Percentiles rank a stretch among this genome's conserved stretches.
Evolutionary conservation across 2,888 invertebrate genomes (phyloP).

Genomic region (Dione juno): DNA sequence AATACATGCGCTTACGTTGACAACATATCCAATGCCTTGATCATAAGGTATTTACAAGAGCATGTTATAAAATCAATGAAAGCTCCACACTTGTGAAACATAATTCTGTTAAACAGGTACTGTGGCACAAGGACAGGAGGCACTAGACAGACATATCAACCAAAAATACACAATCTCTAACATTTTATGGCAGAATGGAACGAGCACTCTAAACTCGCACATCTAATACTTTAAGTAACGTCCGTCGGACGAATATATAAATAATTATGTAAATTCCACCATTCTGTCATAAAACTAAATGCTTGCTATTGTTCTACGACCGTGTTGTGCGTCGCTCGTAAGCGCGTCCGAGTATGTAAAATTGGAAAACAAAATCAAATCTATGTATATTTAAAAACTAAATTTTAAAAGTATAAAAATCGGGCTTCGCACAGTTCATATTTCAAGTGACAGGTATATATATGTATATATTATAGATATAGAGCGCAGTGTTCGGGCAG

Average conservation of each 20-base stretch:
- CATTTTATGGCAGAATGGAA: constrained; percentile 66
- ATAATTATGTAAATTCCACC: constrained; percentile 46
- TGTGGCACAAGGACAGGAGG: constrained; percentile 66
- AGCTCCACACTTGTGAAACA: constrained; percentile 70
- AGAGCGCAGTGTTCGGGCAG: constrained; percentile 20
- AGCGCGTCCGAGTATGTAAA: constrained; percentile 39
- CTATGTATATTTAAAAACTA: constrained; percentile 53
- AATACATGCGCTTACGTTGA: constrained; percentile 50
- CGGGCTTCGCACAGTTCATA: background rate
- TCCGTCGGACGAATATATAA: constrained; percentile 51
- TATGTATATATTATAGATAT: background rate
- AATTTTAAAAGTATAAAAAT: constrained; percentile 56
- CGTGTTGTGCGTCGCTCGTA: constrained; percentile 34
- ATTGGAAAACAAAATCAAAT: constrained; percentile 54
- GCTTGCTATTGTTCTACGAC: constrained; percentile 57
- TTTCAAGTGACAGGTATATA: background rate
- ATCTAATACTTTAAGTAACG: constrained; percentile 54
- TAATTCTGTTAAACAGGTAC: constrained; percentile 62
- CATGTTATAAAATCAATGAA: constrained; percentile 45
- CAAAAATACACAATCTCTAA: constrained; percentile 57
- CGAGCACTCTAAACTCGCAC: constrained; percentile 48
- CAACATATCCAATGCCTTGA: constrained; percentile 58
- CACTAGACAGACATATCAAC: constrained; percentile 55
- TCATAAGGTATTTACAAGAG: constrained; percentile 65
- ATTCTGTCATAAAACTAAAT: constrained; percentile 75